Conservation (phyloP, 1,140 invertebrate genomes). For the Aphis craccivora region DNA sequence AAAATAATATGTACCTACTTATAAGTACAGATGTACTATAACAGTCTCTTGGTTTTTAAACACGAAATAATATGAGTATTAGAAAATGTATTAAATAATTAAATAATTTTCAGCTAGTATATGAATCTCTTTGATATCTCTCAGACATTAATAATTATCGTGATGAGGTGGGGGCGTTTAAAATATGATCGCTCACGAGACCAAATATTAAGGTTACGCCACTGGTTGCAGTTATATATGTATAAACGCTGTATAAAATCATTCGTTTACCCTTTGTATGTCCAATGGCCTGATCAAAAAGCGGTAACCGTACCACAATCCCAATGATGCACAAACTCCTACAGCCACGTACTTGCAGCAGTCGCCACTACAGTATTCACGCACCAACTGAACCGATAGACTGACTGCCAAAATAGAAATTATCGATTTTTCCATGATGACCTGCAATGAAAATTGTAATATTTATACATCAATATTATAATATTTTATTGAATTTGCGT, state of each 20-base stretch:
- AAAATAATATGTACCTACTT: not conserved
- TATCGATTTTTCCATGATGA: not conserved
- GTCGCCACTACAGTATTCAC: not conserved
- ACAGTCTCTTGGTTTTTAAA: not conserved
- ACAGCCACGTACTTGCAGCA: not conserved
- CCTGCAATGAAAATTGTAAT: not conserved
- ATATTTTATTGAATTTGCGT: not conserved
- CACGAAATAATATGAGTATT: not conserved
- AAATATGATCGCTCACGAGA: not conserved
- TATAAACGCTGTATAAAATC: too few species aligned
- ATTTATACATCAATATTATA: not conserved
- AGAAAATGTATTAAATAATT: not conserved
- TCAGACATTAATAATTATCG: not conserved
- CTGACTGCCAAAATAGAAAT: not conserved
- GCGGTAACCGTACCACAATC: not conserved
- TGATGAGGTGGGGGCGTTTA: not conserved
- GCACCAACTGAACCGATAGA: not conserved
- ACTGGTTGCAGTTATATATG: not conserved
- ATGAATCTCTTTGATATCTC: not conserved
- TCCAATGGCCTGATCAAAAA: slow-evolving; percentile 29
- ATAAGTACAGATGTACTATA: not conserved
- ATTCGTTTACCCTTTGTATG: slow-evolving; percentile 39
- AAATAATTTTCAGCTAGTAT: not conserved
- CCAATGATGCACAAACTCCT: not conserved
- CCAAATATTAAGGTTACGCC: not conserved